Conservation (phyloP, 2,888 invertebrate genomes). For the Dioctria rufipes region DNA sequence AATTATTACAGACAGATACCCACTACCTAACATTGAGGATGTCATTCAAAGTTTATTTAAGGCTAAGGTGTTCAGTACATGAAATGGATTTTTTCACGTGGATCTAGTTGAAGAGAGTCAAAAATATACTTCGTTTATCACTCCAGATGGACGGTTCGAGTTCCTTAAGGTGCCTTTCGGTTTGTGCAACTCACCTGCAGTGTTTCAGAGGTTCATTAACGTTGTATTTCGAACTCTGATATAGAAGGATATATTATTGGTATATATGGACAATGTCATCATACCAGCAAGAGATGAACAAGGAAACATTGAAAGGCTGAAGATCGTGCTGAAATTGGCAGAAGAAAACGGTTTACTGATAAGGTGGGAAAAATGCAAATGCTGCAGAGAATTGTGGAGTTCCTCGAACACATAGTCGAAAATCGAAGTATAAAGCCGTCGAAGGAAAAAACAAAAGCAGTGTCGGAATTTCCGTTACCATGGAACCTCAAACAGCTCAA, state of each 20-base stretch:
- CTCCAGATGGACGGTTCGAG: too few species aligned
- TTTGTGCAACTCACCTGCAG: too few species aligned
- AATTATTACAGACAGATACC: too few species aligned
- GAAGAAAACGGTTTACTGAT: too few species aligned
- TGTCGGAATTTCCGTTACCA: not conserved
- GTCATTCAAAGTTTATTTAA: slow-evolving; percentile 3
- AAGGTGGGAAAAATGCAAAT: not conserved
- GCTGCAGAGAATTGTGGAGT: slow-evolving; percentile 53
- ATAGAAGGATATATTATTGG: too few species aligned
- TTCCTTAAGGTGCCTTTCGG: too few species aligned
- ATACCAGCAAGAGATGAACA: not conserved
- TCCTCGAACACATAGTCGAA: slow-evolving; percentile 54
- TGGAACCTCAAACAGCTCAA: slow-evolving; percentile 48
- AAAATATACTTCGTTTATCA: too few species aligned
- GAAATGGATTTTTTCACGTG: slow-evolving; percentile 8
- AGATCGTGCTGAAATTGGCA: not conserved
- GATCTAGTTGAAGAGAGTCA: not conserved
- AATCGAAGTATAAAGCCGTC: slow-evolving; percentile 48
- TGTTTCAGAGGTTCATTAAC: too few species aligned
- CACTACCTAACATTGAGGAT: not conserved
- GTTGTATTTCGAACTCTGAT: too few species aligned
- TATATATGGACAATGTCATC: slow-evolving; percentile 20
- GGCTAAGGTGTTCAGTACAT: not conserved
- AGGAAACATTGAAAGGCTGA: slow-evolving; percentile 10
- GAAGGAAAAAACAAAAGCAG: slow-evolving; percentile 6